Conservation (phyloP, 2,113 vertebrate genomes). For the Pholis gunnellus region DNA sequence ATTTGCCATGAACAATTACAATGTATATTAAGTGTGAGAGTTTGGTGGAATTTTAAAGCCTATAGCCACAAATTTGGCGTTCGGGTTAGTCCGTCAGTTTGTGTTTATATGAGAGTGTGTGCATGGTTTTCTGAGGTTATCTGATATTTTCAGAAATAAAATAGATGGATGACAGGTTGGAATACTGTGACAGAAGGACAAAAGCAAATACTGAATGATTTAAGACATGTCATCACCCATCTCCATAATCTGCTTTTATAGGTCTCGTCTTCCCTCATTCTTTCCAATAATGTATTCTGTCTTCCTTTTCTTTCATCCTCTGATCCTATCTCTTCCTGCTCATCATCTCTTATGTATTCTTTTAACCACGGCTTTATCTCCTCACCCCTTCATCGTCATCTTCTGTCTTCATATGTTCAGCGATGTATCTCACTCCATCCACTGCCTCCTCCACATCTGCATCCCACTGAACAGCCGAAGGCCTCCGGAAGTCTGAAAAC, state of each 20-base stretch:
- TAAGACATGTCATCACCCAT: constrained; percentile 16
- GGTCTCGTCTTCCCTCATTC: neutral
- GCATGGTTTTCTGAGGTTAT: constrained; percentile 9
- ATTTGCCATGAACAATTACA: constrained; percentile 35
- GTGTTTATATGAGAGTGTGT: neutral
- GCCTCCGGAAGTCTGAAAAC: constrained; percentile 72
- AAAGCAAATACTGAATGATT: constrained; percentile 5
- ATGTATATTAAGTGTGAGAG: constrained; percentile 47
- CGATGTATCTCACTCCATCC: constrained; percentile 84
- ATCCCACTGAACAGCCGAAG: constrained; percentile 68
- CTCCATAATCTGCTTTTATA: constrained; percentile 31
- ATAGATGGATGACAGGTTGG: constrained; percentile 3
- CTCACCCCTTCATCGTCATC: constrained; percentile 86
- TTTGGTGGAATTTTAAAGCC: constrained; percentile 2
- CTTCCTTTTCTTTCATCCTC: neutral
- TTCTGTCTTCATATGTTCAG: constrained; percentile 86
- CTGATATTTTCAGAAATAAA: neutral
- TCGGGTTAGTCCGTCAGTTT: neutral
- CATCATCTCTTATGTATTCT: neutral
- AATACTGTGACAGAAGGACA: neutral
- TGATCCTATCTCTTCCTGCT: neutral
- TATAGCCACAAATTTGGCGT: constrained; percentile 1
- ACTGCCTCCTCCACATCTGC: constrained; percentile 83
- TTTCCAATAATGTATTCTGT: neutral
- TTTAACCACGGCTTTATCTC: neutral